Base-by-base conservation (phyloP, 2,888 invertebrate genomes). In the Lagria hirta region DNA sequence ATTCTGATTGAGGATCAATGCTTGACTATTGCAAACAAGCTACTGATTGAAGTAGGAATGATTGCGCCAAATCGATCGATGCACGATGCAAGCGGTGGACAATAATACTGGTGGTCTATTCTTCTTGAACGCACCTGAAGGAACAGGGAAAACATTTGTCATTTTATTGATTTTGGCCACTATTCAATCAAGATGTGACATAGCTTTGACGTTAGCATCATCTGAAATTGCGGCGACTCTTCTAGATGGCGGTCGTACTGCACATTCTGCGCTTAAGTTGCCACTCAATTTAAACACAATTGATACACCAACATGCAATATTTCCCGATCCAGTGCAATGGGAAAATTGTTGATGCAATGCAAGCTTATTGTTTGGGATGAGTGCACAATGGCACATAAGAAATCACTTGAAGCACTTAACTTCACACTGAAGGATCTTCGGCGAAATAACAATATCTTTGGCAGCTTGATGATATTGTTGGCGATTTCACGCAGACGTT, bases 201-300 rank as follows among this genome's bases (percentile, higher is more conserved):
- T 27, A 3, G 10, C 27, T 6, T 12, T 27, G n/a, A 14, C 27
- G 7, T 11, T 27, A 3, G 69, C 67, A 7, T 68, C 58, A 17
- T 60, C 65, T 5, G 69, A 68, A 32, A 68, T 72, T 36, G 64
- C 66, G 14, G 62, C 71, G 29, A 68, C 64, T 23, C 54, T 73
- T 34, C 53, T 73, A 20, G 54, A 61, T 49, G 61, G 66, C 42
- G 68, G 65, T 15, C 51, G 63, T 54, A 71, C 65, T 4, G 27
- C 22, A 29, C 68, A 68, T 38, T 61, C 61, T 14, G 51, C 57
- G 35, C 64, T 68, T 43, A 64, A 64, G 38, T 53, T 65, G 27
- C 65, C 65, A 30, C 35, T 65, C 6, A 54, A n/a, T n/a, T n/a
- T n/a, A n/a, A n/a, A n/a, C n/a, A n/a, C n/a, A n/a, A 58, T 12